Conservation (phyloP, 2,888 invertebrate species). For the Creontiades dilutus region DNA sequence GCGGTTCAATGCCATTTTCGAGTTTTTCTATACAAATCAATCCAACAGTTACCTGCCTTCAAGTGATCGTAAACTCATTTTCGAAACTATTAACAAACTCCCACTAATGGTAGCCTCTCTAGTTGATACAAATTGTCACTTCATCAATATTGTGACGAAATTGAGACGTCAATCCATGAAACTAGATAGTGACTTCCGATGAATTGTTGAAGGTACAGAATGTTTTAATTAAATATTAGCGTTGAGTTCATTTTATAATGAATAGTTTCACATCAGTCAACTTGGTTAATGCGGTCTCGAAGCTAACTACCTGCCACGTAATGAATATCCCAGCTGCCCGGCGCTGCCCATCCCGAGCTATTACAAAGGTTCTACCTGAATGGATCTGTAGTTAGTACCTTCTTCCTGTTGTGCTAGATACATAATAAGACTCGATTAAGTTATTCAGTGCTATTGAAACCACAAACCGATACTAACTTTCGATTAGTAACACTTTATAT, state of each 20-base stretch:
- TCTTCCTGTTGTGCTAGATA: too few species aligned
- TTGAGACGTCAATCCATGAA: background rate
- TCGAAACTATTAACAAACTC: too few species aligned
- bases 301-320: conserved; percentile 27
- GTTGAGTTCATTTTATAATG: conserved; percentile 38
- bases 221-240: conserved; percentile 54
- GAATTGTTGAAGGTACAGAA: background rate
- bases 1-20: too few species aligned
- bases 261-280: conserved; percentile 50
- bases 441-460: too few species aligned
- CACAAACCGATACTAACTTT: too few species aligned
- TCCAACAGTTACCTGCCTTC: too few species aligned
- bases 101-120: too few species aligned
- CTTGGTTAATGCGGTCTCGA: background rate
- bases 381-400: background rate
- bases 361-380: background rate
- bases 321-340: conserved; percentile 42
- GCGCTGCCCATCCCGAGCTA: background rate
- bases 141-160: background rate
- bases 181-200: background rate
- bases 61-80: too few species aligned
- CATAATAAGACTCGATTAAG: too few species aligned
- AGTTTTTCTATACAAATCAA: too few species aligned
- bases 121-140: too few species aligned
- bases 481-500: too few species aligned